These are phyloP conservation scores for Muschampia plurimacula DNA, from an alignment of 2,888 invertebrate genomes.

Conservation along the genomic window DNA sequence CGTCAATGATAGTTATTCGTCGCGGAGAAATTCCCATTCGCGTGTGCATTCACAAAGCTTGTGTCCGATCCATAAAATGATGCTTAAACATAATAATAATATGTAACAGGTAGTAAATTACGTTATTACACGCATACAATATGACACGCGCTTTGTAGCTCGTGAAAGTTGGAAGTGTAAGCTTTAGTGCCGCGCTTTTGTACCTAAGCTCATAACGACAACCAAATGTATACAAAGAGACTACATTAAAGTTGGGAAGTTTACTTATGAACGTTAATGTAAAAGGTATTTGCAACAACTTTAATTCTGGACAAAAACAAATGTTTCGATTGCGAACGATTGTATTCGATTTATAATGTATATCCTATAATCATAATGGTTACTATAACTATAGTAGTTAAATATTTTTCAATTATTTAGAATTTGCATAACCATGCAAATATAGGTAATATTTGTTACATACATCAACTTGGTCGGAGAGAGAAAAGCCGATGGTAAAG, in stretches of 20 bases:
- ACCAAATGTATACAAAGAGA: neutral
- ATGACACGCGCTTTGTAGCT: neutral
- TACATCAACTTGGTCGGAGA: too few relatives aligned
- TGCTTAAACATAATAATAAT: slow-evolving; percentile 19
- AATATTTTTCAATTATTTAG: too few relatives aligned
- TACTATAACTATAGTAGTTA: too few relatives aligned
- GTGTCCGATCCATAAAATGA: slow-evolving; percentile 16
- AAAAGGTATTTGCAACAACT: too few relatives aligned
- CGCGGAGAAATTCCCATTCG: slow-evolving; percentile 18
- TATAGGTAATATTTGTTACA: too few relatives aligned
- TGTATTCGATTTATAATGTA: too few relatives aligned
- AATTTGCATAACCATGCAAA: too few relatives aligned
- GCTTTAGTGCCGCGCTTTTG: neutral
- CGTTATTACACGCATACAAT: slow-evolving; percentile 7
- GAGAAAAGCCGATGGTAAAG: too few relatives aligned
- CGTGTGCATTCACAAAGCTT: slow-evolving; percentile 14
- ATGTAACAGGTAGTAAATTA: slow-evolving; percentile 21
- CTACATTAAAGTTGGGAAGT: neutral
- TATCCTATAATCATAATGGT: too few relatives aligned
- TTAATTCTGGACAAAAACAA: neutral
- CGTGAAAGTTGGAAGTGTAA: neutral
- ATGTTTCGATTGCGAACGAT: too few relatives aligned
- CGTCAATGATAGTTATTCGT: too few relatives aligned
- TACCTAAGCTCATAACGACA: neutral
- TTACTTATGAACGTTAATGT: too few relatives aligned